Evolutionary conservation across 1,140 invertebrate genomes (phyloP).

Genomic region (Magallana ariakensis): DNA sequence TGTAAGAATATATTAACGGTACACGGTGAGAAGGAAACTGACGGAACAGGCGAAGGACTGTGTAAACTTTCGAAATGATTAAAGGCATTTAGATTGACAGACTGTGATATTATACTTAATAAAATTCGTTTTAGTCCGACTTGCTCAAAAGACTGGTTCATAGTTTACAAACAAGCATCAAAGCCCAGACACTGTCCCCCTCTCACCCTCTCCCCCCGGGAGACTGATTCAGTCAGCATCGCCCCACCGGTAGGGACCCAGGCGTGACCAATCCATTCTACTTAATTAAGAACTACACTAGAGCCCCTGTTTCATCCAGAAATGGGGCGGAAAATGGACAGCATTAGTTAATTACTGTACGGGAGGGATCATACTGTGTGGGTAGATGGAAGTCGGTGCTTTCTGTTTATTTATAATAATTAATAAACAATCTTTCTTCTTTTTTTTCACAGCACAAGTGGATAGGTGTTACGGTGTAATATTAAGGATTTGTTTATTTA

Average conservation of each 20-base stretch:
- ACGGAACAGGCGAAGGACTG: not conserved
- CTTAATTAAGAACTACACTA: conserved; percentile 24
- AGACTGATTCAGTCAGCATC: not conserved
- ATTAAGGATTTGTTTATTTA: too few relatives aligned
- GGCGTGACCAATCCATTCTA: conserved; percentile 7
- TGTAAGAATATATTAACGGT: too few relatives aligned
- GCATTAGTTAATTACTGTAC: not conserved
- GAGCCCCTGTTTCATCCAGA: not conserved
- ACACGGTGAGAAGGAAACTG: not conserved
- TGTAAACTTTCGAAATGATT: not conserved
- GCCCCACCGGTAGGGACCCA: not conserved
- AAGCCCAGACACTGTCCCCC: not conserved
- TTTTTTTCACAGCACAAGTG: too few relatives aligned
- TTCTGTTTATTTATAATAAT: too few relatives aligned
- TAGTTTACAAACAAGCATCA: conserved; percentile 32
- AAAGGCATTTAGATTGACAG: conserved; percentile 1
- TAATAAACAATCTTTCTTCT: too few relatives aligned
- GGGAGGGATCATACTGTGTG: not conserved
- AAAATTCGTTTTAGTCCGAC: conserved; percentile 25
- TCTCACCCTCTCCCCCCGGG: not conserved
- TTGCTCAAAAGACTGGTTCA: not conserved
- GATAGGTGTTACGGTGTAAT: too few relatives aligned
- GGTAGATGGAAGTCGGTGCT: not conserved
- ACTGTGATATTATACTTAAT: conserved; percentile 15
- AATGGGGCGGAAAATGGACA: conserved; percentile 12